Conservation (phyloP, 2,113 vertebrate genomes). For the Lutjanus erythropterus region DNA sequence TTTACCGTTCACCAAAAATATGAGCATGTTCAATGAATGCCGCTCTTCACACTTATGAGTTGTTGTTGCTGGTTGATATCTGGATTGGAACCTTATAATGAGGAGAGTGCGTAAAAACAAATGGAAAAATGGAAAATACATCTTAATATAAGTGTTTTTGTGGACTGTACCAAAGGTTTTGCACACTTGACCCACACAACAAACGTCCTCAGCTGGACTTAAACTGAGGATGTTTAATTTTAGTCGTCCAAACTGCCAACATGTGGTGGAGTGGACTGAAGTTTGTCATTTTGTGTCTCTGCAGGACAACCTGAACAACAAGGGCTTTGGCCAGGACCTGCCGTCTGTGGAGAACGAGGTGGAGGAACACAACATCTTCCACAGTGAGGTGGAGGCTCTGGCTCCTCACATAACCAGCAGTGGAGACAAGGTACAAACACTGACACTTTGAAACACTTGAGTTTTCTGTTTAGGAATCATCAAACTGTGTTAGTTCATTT, state of each 20-base stretch:
- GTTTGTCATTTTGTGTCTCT: conserved; percentile 16
- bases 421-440: conserved; percentile 85
- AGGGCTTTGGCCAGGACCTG: conserved; percentile 92
- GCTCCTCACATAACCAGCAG: conserved; percentile 89
- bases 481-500: neutral
- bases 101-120: neutral
- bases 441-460: no score
- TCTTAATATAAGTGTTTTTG: neutral
- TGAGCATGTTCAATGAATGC: no score
- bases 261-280: neutral
- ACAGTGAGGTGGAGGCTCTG: conserved; percentile 96
- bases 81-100: neutral
- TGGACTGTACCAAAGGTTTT: neutral
- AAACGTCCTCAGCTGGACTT: no score
- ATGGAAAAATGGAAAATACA: neutral
- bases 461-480: neutral
- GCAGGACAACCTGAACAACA: conserved; percentile 88
- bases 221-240: no score
- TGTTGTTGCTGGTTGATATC: neutral
- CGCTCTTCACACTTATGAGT: neutral
- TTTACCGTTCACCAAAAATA: no score
- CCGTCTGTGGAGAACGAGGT: conserved; percentile 92
- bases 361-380: conserved; percentile 97
- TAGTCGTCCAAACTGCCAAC: neutral
- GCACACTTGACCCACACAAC: neutral